Evolutionary conservation across 1,140 invertebrate species (phyloP).

Genomic region (Macrobrachium rosenbergii): DNA sequence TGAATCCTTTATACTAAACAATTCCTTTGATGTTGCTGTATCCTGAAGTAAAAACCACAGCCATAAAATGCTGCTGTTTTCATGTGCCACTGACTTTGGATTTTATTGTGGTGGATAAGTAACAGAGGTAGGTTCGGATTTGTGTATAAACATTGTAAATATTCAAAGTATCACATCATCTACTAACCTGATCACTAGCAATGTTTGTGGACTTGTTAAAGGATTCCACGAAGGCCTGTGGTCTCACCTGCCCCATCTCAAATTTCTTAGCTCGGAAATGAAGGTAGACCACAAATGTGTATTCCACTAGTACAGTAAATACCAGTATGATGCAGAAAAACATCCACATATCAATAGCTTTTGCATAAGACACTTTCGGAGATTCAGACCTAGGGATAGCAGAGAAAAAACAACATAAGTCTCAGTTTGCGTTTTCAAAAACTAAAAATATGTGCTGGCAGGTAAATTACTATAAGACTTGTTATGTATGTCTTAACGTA

Average conservation of each 20-base stretch:
- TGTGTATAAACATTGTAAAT: too few species aligned
- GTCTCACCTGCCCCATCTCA: not conserved
- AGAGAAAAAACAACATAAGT: not conserved
- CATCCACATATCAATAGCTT: slow-evolving; percentile 81
- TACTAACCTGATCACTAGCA: too few species aligned
- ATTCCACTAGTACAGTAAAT: slow-evolving; percentile 79
- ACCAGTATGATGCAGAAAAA: slow-evolving; percentile 80
- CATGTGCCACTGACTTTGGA: too few species aligned
- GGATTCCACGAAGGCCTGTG: not conserved
- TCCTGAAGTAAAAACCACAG: too few species aligned
- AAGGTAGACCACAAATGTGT: slow-evolving; percentile 76
- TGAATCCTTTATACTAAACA: too few species aligned
- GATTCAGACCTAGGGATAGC: slow-evolving; percentile 38
- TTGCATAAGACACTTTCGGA: slow-evolving; percentile 74
- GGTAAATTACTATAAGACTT: not conserved
- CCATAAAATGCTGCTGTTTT: too few species aligned
- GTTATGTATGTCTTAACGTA: too few species aligned
- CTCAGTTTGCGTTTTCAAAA: not conserved
- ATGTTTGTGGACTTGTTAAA: too few species aligned
- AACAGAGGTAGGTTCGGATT: too few species aligned
- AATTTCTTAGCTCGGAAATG: not conserved
- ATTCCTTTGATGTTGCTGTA: too few species aligned
- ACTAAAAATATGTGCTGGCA: not conserved
- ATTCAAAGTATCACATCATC: too few species aligned
- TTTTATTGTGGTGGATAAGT: too few species aligned